These are phyloP conservation scores for Graptemys geographica DNA, from an alignment of 2,797 vertebrate species.

Conservation along the genomic window DNA sequence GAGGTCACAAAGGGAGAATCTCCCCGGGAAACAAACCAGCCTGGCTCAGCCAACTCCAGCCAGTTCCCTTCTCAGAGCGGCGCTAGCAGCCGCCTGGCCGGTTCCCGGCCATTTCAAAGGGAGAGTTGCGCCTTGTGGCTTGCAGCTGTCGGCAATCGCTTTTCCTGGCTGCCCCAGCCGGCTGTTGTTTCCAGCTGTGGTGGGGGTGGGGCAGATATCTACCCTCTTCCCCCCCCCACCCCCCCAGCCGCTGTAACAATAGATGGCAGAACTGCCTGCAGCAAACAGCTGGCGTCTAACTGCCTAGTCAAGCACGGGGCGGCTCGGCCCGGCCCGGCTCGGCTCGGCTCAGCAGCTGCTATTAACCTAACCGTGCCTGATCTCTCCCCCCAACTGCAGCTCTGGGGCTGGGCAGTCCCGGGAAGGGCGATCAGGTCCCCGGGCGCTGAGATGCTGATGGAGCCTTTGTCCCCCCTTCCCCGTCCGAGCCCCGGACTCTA, in stretches of 20 bases:
- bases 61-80: neutral
- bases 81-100: neutral
- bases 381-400: neutral
- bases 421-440: neutral
- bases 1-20: too few relatives aligned
- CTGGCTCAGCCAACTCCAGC: neutral
- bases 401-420: too few relatives aligned
- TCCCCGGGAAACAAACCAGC: too few relatives aligned
- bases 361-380: too few relatives aligned
- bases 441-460: neutral
- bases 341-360: too few relatives aligned
- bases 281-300: too few relatives aligned
- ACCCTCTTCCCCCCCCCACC: too few relatives aligned
- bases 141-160: neutral
- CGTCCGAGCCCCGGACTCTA: conserved; percentile 35
- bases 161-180: too few relatives aligned
- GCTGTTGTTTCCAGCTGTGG: too few relatives aligned
- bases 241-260: neutral
- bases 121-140: neutral
- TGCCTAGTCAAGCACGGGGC: neutral
- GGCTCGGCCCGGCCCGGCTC: neutral
- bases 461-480: neutral
- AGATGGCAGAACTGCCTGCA: neutral
- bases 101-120: neutral
- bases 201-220: too few relatives aligned